A percentile compares a stretch with the other conserved stretches of the same genome.
Evolutionary conservation across 1,140 invertebrate species (phyloP).

Genomic region (Drosophila chauvacae): DNA sequence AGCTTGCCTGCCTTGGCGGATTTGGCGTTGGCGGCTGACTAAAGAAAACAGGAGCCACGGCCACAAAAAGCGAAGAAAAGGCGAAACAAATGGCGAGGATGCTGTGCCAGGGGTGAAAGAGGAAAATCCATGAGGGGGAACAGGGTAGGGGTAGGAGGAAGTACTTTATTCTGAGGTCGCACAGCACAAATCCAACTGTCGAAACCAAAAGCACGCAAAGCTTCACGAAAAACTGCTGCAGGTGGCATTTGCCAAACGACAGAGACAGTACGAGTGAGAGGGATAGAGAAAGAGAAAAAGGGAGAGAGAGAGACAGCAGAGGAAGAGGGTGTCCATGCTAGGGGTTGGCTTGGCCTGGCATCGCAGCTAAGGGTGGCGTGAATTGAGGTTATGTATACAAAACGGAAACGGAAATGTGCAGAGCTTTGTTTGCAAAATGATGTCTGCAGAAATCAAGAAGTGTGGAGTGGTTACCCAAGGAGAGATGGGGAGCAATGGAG

Average conservation of each 20-base stretch:
- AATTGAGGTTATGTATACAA: constrained; percentile 82
- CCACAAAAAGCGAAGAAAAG: constrained; percentile 38
- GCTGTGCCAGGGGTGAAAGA: constrained; percentile 37
- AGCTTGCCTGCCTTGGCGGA: constrained; percentile 57
- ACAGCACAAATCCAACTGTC: constrained; percentile 78
- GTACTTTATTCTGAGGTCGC: constrained; percentile 70
- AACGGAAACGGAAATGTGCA: constrained; percentile 81
- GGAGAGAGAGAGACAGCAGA: not conserved
- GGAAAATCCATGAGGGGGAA: constrained; percentile 1
- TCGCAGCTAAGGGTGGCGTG: constrained; percentile 61
- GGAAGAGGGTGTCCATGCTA: not conserved
- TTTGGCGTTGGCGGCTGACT: constrained; percentile 75
- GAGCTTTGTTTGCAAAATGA: constrained; percentile 77
- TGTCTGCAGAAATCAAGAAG: constrained; percentile 43
- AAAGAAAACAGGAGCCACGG: constrained; percentile 64
- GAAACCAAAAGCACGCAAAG: constrained; percentile 81
- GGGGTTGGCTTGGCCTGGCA: constrained; percentile 7
- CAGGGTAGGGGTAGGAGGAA: not conserved
- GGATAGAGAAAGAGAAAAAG: not conserved
- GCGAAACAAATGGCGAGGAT: constrained; percentile 70
- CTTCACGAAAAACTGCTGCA: constrained; percentile 65
- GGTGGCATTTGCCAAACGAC: constrained; percentile 63
- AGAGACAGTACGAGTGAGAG: constrained; percentile 10
- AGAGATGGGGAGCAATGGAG: not conserved
- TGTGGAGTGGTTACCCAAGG: constrained; percentile 3